These are phyloP conservation scores for Lacerta viridis DNA, from an alignment of 2,797 vertebrate genomes.

Conservation along the genomic window DNA sequence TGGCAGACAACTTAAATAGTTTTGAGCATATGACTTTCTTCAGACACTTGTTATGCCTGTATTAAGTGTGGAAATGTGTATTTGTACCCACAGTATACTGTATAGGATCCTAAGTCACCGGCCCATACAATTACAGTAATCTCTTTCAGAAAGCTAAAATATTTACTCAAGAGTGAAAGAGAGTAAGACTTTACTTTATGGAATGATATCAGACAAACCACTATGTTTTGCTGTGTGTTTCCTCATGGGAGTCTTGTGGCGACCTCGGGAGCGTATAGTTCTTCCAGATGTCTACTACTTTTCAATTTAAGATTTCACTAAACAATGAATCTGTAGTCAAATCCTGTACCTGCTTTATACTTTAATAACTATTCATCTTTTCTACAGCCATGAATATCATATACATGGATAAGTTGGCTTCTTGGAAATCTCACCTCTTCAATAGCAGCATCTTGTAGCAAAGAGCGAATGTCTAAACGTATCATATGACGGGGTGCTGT, in stretches of 20 bases:
- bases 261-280: neutral
- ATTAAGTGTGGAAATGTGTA: neutral
- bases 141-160: neutral
- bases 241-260: neutral
- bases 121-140: neutral
- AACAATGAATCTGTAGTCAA: slow-evolving; percentile 26
- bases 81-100: neutral
- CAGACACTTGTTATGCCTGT: neutral
- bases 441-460: slow-evolving; percentile 97
- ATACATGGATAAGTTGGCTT: neutral
- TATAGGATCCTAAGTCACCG: neutral
- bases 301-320: slow-evolving; percentile 25
- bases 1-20: neutral
- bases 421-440: slow-evolving; percentile 87
- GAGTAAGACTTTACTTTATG: neutral
- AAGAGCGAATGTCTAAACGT: slow-evolving; percentile 94
- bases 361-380: neutral
- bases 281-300: slow-evolving; percentile 5
- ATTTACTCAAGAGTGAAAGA: neutral
- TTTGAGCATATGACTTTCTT: neutral
- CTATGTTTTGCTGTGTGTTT: neutral
- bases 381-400: slow-evolving; percentile 12
- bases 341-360: neutral
- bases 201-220: neutral
- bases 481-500: slow-evolving; percentile 96